Base-by-base conservation (phyloP, 1,140 invertebrate species). In the Linepithema humile region DNA sequence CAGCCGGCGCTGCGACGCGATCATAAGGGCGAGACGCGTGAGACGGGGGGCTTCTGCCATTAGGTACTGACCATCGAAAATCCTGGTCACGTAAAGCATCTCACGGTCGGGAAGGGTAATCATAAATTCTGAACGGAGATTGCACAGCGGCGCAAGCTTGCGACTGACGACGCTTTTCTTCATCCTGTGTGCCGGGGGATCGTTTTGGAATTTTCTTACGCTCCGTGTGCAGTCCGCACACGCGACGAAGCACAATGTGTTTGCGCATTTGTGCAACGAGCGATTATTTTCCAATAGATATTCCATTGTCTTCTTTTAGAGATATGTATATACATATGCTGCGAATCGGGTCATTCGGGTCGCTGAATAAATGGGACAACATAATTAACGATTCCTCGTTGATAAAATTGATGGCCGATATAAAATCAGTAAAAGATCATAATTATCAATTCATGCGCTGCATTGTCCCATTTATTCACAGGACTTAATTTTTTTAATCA, bases 51-150 rank as follows among this genome's bases (percentile, higher is more conserved):
- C 87, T 84, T 84, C 67, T 48, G 53, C 82, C 69, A 84, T 88
- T 88, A 87, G 85, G 82, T 64, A 65, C 57, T 69, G 85, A 64
- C 62, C 84, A 86, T 88, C 60, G 87, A 85, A 89, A 89, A 91
- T 85, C 85, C 91, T 55, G 87, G 87, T 92, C 92, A 92, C 91
- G 91, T 92, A 92, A 75, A 77, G 89, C 91, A 91, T 92, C 90
- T 89, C 83, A 84, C 84, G 85, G 35, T 73, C 72, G 84, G 85
- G 85, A 84, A 89, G 89, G 87, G 86, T 85, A 86, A 89, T 88
- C 87, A 93, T 92, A 93, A 92, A 93, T 92, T 90, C 89, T 85
- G 72, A 83, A 82, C 83, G 85, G 85, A 90, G 87, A 91, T 85
- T 91, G 91, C 75, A 15, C 64, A 15, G 62, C 84, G 90, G 69